Evolutionary conservation across 2,888 invertebrate species (phyloP).

Genomic region (Volucella zonaria): DNA sequence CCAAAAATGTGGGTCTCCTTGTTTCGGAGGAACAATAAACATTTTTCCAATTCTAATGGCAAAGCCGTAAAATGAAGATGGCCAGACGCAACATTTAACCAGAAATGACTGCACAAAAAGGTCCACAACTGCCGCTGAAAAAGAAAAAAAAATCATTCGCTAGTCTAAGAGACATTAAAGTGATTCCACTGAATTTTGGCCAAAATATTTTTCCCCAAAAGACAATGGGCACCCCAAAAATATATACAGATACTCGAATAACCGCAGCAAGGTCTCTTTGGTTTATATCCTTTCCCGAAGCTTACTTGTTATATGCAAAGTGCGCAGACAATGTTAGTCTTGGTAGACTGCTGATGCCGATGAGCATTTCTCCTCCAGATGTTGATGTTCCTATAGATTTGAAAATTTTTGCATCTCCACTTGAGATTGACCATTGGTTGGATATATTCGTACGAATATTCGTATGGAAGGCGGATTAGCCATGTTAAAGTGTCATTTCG

Average conservation of each 20-base stretch:
- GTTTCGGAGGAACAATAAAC: constrained; percentile 70
- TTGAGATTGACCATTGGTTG: constrained; percentile 39
- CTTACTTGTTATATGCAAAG: constrained; percentile 72
- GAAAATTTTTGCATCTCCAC: constrained; percentile 35
- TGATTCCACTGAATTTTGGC: constrained; percentile 67
- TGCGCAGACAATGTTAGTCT: constrained; percentile 29
- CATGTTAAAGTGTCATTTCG: constrained; percentile 69
- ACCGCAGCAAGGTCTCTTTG: constrained; percentile 33
- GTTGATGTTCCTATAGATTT: constrained; percentile 57
- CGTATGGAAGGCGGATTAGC: constrained; percentile 47
- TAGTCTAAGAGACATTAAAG: constrained; percentile 67
- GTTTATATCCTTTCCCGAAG: constrained; percentile 62
- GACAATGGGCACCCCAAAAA: constrained; percentile 67
- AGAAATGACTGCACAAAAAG: constrained; percentile 34
- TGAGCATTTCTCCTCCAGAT: constrained; percentile 58
- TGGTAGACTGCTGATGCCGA: neutral
- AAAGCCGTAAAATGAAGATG: constrained; percentile 51
- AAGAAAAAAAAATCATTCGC: constrained; percentile 17
- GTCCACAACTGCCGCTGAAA: neutral
- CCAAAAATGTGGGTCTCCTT: constrained; percentile 34
- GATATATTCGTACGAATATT: too few relatives aligned
- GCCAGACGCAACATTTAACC: constrained; percentile 59
- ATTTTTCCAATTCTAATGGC: constrained; percentile 72
- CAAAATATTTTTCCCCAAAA: constrained; percentile 44
- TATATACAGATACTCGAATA: constrained; percentile 5